Conservation (phyloP, 2,797 vertebrate genomes). For the Spinus olivaceus region DNA sequence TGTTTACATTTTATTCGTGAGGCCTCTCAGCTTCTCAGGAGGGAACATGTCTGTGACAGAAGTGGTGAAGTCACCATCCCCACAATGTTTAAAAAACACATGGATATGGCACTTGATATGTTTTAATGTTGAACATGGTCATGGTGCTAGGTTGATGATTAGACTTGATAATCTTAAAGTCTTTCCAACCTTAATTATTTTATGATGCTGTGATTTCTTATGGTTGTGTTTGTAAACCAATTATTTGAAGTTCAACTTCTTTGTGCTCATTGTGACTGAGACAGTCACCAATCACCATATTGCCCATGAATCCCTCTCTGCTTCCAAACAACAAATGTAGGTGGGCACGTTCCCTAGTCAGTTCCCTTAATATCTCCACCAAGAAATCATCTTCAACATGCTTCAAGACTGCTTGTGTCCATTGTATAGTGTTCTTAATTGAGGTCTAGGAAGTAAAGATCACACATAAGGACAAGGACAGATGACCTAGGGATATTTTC, state of each 20-base stretch:
- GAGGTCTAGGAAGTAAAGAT: background rate
- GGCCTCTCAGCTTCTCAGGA: too few species aligned
- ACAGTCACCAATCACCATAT: background rate
- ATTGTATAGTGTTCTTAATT: background rate
- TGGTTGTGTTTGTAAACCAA: background rate
- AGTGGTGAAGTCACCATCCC: background rate
- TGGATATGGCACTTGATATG: background rate
- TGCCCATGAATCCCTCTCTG: background rate
- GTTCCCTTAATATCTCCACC: background rate
- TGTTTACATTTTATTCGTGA: too few species aligned
- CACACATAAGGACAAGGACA: background rate
- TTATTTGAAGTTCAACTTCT: background rate
- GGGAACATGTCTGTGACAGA: too few species aligned
- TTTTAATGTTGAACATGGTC: background rate
- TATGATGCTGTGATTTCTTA: background rate
- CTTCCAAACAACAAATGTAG: background rate
- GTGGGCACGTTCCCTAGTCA: fast-evolving
- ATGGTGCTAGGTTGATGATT: background rate
- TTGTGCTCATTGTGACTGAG: background rate
- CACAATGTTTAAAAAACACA: background rate
- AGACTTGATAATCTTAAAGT: background rate
- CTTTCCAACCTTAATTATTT: background rate
- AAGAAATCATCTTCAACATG: background rate
- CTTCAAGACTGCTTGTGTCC: background rate
- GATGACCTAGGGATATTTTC: background rate